A percentile compares a stretch with the other conserved stretches of the same genome.
These are phyloP conservation scores for Drosophila sturtevanti DNA, from an alignment of 1,140 invertebrate genomes.

Conservation along the genomic window DNA sequence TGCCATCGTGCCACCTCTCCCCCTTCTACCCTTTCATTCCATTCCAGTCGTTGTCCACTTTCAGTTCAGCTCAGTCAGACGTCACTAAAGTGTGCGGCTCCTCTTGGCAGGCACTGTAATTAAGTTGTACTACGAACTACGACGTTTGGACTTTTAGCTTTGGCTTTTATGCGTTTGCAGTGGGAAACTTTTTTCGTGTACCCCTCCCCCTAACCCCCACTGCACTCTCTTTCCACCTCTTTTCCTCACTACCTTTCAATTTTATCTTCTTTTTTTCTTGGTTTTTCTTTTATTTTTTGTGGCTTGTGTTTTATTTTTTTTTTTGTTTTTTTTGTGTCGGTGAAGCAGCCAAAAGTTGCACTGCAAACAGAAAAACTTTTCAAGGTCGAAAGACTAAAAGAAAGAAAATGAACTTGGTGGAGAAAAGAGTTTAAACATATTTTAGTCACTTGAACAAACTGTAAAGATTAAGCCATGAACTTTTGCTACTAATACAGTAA, in stretches of 20 bases:
- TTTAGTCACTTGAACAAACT: not conserved
- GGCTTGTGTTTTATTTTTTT: constrained; percentile 13
- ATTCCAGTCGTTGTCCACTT: constrained; percentile 13
- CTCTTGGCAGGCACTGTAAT: constrained; percentile 70
- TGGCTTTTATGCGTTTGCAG: constrained; percentile 33
- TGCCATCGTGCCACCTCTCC: not conserved
- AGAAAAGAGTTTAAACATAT: not conserved
- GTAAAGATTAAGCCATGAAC: not conserved
- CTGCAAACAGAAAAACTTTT: constrained; percentile 30
- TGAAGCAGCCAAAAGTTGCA: constrained; percentile 35
- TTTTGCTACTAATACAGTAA: too few species aligned
- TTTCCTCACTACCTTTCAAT: not conserved
- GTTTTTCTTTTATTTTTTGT: constrained; percentile 6
- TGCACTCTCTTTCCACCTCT: too few species aligned
- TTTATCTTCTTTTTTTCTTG: constrained; percentile 15
- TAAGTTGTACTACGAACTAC: constrained; percentile 78
- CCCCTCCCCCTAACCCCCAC: too few species aligned
- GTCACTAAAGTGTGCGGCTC: constrained; percentile 21
- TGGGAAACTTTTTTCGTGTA: constrained; percentile 17
- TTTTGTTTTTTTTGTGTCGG: too few species aligned
- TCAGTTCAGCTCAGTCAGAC: constrained; percentile 21
- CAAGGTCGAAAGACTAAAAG: constrained; percentile 48
- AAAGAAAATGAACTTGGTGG: not conserved
- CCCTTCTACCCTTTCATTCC: constrained; percentile 15
- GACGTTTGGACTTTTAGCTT: constrained; percentile 29